Evolutionary conservation across 2,888 invertebrate genomes (phyloP).

Genomic region (Drosophila parthenogenetica): DNA sequence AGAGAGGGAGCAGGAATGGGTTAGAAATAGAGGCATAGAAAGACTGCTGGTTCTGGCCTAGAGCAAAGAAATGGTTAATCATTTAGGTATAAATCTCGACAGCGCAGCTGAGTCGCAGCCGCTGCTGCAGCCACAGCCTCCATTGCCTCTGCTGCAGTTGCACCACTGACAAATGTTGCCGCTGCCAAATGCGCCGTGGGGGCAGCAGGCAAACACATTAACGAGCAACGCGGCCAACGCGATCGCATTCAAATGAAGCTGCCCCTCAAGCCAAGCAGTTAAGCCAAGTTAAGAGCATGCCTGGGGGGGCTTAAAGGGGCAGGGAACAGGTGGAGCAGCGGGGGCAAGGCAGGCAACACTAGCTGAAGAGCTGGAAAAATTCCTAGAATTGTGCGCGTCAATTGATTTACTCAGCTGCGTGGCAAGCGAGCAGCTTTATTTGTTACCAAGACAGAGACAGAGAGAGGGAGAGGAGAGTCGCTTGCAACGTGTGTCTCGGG

Average conservation of each 20-base stretch:
- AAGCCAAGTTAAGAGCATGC: slow-evolving; percentile 2
- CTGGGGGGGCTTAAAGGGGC: not conserved
- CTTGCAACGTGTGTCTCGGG: slow-evolving; percentile 53
- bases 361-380: slow-evolving; percentile 66
- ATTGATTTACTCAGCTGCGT: slow-evolving; percentile 85
- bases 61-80: slow-evolving; percentile 75
- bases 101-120: slow-evolving; percentile 29
- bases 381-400: slow-evolving; percentile 84
- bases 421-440: slow-evolving; percentile 35
- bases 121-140: slow-evolving; percentile 21
- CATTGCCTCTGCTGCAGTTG: slow-evolving; percentile 30
- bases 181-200: slow-evolving; percentile 69
- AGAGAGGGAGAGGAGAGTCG: slow-evolving; percentile 3
- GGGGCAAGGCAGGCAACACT: not conserved
- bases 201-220: slow-evolving; percentile 62
- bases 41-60: slow-evolving; percentile 27
- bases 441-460: not conserved
- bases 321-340: not conserved
- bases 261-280: slow-evolving; percentile 18
- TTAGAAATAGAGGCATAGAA: not conserved
- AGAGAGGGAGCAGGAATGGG: not conserved
- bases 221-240: slow-evolving; percentile 60
- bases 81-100: slow-evolving; percentile 77
- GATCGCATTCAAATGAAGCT: slow-evolving; percentile 71
- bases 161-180: slow-evolving; percentile 58